phyloP scores from a whole-genome alignment of 2,113 vertebrate genomes.

The Tapirus terrestris region DNA sequence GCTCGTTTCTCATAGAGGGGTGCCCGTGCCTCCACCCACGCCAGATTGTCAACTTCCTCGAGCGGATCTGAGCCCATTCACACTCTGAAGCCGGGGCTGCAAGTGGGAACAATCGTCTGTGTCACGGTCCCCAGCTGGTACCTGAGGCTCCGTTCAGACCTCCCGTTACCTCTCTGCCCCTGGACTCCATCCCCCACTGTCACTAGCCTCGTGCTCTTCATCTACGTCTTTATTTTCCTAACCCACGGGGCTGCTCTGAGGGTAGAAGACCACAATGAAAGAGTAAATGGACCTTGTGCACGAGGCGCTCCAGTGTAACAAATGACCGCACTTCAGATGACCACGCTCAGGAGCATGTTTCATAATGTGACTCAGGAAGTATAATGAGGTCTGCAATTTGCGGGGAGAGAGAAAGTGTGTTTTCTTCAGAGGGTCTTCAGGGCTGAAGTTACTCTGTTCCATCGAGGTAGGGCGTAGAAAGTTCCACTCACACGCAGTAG shows the following conservation, averaged over 20 bases:
- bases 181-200: accelerated
- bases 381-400: accelerated
- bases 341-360: accelerated
- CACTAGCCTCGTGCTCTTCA: accelerated
- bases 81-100: accelerated
- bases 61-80: accelerated
- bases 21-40: accelerated
- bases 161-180: background rate
- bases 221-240: accelerated
- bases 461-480: background rate
- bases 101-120: accelerated
- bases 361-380: background rate
- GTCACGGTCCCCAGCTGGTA: accelerated
- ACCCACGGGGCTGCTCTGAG: accelerated
- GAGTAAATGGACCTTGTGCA: accelerated
- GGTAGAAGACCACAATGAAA: background rate
- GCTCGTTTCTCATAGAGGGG: background rate
- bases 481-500: background rate
- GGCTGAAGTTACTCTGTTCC: background rate
- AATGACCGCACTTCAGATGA: background rate
- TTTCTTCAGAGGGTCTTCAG: accelerated
- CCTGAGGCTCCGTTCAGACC: background rate
- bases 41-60: accelerated
- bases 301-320: background rate
- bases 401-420: background rate